Percentiles rank a stretch among this genome's conserved stretches.
phyloP scores from a whole-genome alignment of 2,113 vertebrate species.

The Glaucomys volans region DNA sequence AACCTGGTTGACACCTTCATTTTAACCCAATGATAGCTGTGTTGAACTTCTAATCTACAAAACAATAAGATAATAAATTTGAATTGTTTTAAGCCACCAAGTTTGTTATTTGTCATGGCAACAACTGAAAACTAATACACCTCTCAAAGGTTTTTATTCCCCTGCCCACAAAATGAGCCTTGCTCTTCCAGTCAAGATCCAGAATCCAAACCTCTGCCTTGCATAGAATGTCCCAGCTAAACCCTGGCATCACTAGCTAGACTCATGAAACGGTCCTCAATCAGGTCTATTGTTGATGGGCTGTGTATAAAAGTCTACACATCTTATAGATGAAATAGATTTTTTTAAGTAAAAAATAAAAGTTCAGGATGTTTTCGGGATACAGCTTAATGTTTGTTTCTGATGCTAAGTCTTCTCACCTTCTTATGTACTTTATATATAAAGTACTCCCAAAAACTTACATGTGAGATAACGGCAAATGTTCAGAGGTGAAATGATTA shows the following conservation, averaged over 20 bases:
- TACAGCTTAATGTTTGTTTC: background rate
- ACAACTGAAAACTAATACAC: background rate
- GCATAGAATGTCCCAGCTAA: background rate
- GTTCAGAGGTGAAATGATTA: too few species aligned
- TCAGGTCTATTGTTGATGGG: background rate
- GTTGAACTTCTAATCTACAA: background rate
- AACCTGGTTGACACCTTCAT: background rate
- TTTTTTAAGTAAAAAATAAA: background rate
- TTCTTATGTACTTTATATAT: too few species aligned
- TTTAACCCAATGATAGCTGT: background rate
- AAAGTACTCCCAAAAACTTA: too few species aligned
- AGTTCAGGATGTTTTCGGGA: background rate
- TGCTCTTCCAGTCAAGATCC: background rate
- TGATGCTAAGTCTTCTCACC: background rate
- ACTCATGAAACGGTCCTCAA: background rate
- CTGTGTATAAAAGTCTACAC: background rate
- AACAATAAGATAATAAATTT: background rate
- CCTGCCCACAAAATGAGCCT: background rate
- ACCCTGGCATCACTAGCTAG: background rate
- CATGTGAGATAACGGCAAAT: too few species aligned
- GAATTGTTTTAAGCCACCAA: background rate
- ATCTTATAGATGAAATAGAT: background rate
- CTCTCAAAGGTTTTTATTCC: background rate
- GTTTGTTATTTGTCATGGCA: background rate
- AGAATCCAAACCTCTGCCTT: background rate